Base-by-base conservation (phyloP, 2,113 vertebrate species). In the Canis aureus region DNA sequence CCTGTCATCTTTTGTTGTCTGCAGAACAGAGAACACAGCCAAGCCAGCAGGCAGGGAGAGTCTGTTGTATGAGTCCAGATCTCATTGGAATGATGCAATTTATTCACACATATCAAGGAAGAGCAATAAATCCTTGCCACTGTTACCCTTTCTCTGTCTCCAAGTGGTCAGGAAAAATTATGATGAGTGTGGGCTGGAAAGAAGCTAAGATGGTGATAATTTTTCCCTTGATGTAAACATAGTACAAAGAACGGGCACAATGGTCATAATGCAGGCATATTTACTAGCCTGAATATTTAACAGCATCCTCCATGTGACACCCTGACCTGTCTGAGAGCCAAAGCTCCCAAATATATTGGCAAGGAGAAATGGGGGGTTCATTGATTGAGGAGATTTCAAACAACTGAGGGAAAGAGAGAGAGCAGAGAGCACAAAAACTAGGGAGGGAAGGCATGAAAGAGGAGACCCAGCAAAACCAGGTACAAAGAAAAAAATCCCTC, bases 1-100 rank as follows among this genome's bases (percentile, higher is more conserved):
- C 74, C 83, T 97, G 81, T 95, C 97, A 94, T 97, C 98, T 93
- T 97, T 96, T 81, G 96, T 97, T 96, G 93, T 98, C 95, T 96
- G 87, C 67, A 60, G 89, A 69, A 83, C 74, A 13, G 64, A 16
- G 89, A 98, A 94, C 69, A 88, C 74, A 97, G 97, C 97, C 97
- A 96, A 93, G 91, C 83, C 51, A 23, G 85, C 96, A 95, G 78
- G 91, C 74, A 51, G 74, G 74, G 59, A 96, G 53, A 84, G 90
- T 32, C 69, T 92, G 12, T 16, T 89, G 94, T 43, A 86, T 74
- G 92, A 95, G 93, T 87, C 59, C 81, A 67, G 91, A 89, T 95
- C 92, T 97, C 86, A 82, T 73, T 25, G 22, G 89, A 98, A 94
- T 86, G 71, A 87, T 88, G 11, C 59, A 82, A 93, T 94, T 95